A percentile compares a stretch with the other conserved stretches of the same genome.
phyloP scores from a whole-genome alignment of 2,888 invertebrate species.

The Cactoblastis cactorum region DNA sequence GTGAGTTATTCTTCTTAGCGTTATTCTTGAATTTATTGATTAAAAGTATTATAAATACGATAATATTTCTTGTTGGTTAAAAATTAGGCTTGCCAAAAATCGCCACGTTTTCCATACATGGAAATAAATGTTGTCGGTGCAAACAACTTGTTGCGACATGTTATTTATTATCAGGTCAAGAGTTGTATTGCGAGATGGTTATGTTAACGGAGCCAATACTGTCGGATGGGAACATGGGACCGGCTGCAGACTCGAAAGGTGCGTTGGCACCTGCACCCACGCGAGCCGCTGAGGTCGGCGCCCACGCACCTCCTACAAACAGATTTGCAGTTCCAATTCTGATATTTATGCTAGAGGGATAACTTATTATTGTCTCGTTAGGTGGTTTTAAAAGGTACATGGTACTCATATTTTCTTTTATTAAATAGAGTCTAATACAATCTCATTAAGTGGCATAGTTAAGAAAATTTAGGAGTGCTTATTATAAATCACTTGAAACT shows the following conservation, averaged over 20 bases:
- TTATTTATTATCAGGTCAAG: slow-evolving; percentile 30
- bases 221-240: slow-evolving; percentile 33
- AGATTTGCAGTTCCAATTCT: slow-evolving; percentile 17
- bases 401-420: no score
- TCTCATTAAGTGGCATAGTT: no score
- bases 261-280: slow-evolving; percentile 75
- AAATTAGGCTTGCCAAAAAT: no score
- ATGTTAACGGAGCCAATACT: slow-evolving; percentile 35
- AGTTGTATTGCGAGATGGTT: slow-evolving; percentile 33
- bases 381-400: no score
- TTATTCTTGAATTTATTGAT: no score
- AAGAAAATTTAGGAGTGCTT: no score
- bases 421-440: no score
- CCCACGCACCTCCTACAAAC: slow-evolving; percentile 46
- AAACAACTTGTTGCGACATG: background rate
- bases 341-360: slow-evolving; percentile 25
- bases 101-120: background rate
- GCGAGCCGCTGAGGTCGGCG: slow-evolving; percentile 56
- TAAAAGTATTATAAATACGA: no score
- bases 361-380: no score
- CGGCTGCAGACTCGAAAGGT: slow-evolving; percentile 61
- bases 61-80: no score
- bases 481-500: no score
- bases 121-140: background rate
- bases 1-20: no score